phyloP scores from a whole-genome alignment of 2,113 vertebrate genomes.

The Nannobrachium achirus region DNA sequence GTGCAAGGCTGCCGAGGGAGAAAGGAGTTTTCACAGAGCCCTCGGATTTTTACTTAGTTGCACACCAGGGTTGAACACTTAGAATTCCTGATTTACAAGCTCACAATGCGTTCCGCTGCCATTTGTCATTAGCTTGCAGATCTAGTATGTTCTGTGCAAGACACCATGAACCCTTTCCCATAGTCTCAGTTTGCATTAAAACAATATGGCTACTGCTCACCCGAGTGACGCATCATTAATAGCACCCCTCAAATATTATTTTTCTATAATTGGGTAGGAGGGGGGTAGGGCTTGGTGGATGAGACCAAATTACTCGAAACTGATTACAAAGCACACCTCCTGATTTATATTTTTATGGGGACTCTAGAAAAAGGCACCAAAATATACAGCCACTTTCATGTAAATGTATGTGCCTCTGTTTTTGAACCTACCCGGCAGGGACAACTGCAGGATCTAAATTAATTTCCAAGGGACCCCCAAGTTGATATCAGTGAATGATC shows the following conservation, averaged over 20 bases:
- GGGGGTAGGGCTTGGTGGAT: conserved; percentile 20
- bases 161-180: not conserved
- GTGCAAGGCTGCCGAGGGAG: conserved; percentile 39
- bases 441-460: conserved; percentile 68
- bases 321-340: conserved; percentile 37
- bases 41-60: conserved; percentile 35
- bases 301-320: conserved; percentile 14
- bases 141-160: too few species aligned
- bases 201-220: conserved; percentile 42
- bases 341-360: conserved; percentile 9
- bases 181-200: conserved; percentile 30
- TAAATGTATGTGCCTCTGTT: conserved; percentile 46
- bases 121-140: too few species aligned
- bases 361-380: conserved; percentile 38
- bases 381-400: conserved; percentile 55
- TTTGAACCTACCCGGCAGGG: conserved; percentile 55
- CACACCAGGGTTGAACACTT: too few species aligned
- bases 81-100: too few species aligned
- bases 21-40: conserved; percentile 32
- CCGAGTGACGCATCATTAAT: conserved; percentile 50
- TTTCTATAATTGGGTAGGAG: conserved; percentile 57
- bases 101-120: too few species aligned
- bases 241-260: conserved; percentile 47
- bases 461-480: conserved; percentile 69
- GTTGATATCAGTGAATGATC: conserved; percentile 60